Conservation (phyloP, 2,113 vertebrate genomes). For the Halcyon senegalensis region DNA sequence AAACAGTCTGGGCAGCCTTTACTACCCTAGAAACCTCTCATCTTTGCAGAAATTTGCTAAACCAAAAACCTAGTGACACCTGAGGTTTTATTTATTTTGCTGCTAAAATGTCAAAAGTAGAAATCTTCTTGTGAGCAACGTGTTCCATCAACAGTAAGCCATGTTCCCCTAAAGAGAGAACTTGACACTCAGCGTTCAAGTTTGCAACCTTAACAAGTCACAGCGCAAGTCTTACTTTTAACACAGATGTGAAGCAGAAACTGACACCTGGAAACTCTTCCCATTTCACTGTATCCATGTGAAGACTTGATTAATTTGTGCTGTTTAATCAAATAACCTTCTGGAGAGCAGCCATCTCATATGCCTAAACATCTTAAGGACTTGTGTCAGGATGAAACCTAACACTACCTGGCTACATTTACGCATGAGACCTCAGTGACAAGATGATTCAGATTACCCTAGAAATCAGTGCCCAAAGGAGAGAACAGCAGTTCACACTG, state of each 20-base stretch:
- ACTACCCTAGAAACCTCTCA: not conserved
- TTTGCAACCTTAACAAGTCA: not conserved
- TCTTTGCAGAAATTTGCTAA: not conserved
- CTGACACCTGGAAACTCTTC: not conserved
- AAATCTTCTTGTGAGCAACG: conserved; percentile 15
- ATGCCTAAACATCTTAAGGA: not conserved
- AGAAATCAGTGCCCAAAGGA: not conserved
- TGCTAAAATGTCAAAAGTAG: conserved; percentile 23
- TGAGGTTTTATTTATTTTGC: not conserved
- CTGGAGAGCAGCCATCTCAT: not conserved
- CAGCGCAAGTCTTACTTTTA: not conserved
- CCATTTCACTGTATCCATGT: not conserved
- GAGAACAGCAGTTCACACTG: not conserved
- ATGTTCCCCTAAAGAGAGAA: not conserved
- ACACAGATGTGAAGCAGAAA: not conserved
- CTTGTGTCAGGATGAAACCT: not conserved
- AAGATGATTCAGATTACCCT: not conserved
- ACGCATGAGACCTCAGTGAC: not conserved
- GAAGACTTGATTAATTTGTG: not conserved
- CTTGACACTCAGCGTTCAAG: not conserved
- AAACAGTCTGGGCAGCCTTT: not conserved
- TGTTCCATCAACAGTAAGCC: not conserved
- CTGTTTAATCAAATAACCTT: not conserved
- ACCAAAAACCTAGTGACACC: not conserved
- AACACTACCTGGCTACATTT: not conserved